These are phyloP conservation scores for Helicoverpa armigera DNA, from an alignment of 1,140 invertebrate species.

Conservation along the genomic window DNA sequence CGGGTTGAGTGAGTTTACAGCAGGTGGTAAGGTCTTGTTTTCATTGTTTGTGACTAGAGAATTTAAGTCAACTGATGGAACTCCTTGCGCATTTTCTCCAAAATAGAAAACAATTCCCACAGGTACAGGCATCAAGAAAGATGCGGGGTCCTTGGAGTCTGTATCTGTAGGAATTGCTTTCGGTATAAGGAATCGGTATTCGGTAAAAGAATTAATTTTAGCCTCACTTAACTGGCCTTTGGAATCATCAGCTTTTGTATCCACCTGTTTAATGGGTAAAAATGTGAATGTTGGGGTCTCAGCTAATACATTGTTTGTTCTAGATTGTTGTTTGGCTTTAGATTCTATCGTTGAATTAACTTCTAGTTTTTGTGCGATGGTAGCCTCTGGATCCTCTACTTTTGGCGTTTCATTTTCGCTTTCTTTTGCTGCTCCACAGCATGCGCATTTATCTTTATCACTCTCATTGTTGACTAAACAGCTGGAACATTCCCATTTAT, in stretches of 20 bases:
- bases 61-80: slow-evolving; percentile 56
- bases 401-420: slow-evolving; percentile 63
- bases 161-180: slow-evolving; percentile 48
- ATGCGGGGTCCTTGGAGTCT: slow-evolving; percentile 39
- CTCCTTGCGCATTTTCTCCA: slow-evolving; percentile 62
- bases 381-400: slow-evolving; percentile 48
- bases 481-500: slow-evolving; percentile 89
- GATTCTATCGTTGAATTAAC: slow-evolving; percentile 38
- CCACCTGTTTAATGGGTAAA: slow-evolving; percentile 59
- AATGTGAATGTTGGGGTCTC: slow-evolving; percentile 77
- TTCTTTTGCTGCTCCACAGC: slow-evolving; percentile 90
- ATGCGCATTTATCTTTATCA: slow-evolving; percentile 88
- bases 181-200: slow-evolving; percentile 75
- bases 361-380: slow-evolving; percentile 58
- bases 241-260: slow-evolving; percentile 48
- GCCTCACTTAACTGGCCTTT: slow-evolving; percentile 54
- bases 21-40: neutral
- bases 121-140: too few species aligned
- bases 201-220: slow-evolving; percentile 63
- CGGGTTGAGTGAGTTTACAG: neutral
- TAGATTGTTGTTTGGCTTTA: slow-evolving; percentile 54
- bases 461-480: slow-evolving; percentile 89
- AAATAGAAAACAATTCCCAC: too few species aligned
- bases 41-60: slow-evolving; percentile 11
- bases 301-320: slow-evolving; percentile 71